Base-by-base conservation (phyloP, 64 coral and sea anemone species). In the Anthopleura sola region DNA sequence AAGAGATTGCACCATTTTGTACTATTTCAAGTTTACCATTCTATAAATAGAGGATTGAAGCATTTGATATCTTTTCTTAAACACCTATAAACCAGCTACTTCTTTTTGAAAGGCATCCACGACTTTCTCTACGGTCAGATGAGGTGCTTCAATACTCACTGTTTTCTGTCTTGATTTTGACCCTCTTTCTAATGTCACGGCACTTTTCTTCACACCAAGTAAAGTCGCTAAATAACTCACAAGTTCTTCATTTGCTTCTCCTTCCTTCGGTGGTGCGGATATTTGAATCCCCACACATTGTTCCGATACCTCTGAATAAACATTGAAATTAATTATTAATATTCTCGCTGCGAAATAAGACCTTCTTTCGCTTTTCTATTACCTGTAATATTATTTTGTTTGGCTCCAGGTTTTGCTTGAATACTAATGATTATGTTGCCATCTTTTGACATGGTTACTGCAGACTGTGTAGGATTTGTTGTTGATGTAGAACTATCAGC, bases 121-220 rank as follows among this genome's bases (percentile, higher is more conserved):
- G 16, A 88, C 93, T 68, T 68, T 51, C 17, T 91, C 88, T 1
- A 94, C 12, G 55, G 78, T 84, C 33, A 84, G 51, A 8, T 86
- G 64, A 68, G 50, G 24, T 32, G 38, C 66, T 15, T 16, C n/a
- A 78, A 95, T 71, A 55, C 53, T 69, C 23, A 95, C 75, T 19
- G 62, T 53, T 49, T 95, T 95, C 39, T 81, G 36, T 28, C 85
- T 68, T 85, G 93, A 95, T 39, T 80, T 90, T 5, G 75, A 87
- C 23, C 88, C 93, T 51, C 77, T 95, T 55, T 95, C 93, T 24
- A 95, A 29, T 21, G 88, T 84, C 15, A 95, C 75, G 55, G 46
- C 78, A 62, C 47, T 91, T 36, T 87, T 91, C 21, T 64, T 87
- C 23, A 95, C 26, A 33, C 60, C 80, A 23, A 95, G 49, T 38